These are phyloP conservation scores for Liasis olivaceus DNA, from an alignment of 2,797 vertebrate genomes.

Conservation along the genomic window DNA sequence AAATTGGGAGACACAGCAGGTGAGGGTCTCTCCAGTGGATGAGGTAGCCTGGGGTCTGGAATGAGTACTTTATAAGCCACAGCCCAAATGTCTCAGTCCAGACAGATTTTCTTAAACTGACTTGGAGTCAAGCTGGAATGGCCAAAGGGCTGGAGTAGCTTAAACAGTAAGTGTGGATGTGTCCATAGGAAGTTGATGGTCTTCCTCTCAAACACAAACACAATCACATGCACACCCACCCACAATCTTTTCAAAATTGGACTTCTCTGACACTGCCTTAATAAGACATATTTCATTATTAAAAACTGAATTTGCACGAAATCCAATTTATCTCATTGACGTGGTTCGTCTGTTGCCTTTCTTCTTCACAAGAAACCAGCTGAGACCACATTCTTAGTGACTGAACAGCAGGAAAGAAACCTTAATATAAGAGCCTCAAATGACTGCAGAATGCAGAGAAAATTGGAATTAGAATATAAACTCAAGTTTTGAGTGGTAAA, in stretches of 20 bases:
- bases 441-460: neutral
- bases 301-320: constrained; percentile 5
- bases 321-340: neutral
- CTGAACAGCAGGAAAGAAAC: neutral
- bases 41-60: too few relatives aligned
- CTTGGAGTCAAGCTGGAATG: neutral
- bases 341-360: neutral
- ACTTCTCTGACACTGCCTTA: neutral
- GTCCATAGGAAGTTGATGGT: neutral
- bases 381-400: neutral
- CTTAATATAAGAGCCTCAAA: neutral
- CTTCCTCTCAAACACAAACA: neutral
- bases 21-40: too few relatives aligned
- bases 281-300: neutral
- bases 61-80: too few relatives aligned
- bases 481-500: neutral
- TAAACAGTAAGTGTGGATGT: neutral
- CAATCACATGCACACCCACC: too few relatives aligned
- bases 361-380: neutral
- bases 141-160: neutral
- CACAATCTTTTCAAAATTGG: neutral
- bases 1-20: too few relatives aligned
- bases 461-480: neutral
- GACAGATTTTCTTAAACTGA: neutral
- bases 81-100: neutral